Conservation (phyloP, 2,888 invertebrate species). For the Zootermopsis nevadensis region DNA sequence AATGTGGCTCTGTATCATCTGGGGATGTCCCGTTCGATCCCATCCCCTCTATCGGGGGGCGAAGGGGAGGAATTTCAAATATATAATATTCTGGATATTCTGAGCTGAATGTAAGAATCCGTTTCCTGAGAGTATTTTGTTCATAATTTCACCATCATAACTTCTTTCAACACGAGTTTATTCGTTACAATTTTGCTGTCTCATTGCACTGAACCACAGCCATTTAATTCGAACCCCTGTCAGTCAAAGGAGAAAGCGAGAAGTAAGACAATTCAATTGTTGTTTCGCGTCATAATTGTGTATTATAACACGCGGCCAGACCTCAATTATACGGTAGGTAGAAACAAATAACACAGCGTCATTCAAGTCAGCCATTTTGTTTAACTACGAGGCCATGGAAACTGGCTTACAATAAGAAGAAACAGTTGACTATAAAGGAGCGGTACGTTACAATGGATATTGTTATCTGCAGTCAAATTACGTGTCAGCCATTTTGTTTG, state of each 20-base stretch:
- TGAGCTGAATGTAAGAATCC: too few species aligned
- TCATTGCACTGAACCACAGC: background rate
- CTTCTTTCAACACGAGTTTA: too few species aligned
- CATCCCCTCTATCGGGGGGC: too few species aligned
- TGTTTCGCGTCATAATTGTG: constrained; percentile 32
- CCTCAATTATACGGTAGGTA: constrained; percentile 30
- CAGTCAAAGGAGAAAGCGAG: constrained; percentile 2
- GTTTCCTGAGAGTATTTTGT: too few species aligned
- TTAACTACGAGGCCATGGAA: constrained; percentile 18
- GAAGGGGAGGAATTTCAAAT: too few species aligned
- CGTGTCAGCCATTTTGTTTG: constrained; percentile 22
- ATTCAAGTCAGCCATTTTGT: constrained; percentile 28
- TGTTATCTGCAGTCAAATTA: constrained; percentile 40
- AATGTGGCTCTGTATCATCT: too few species aligned
- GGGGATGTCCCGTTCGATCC: too few species aligned
- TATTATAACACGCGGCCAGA: constrained; percentile 32
- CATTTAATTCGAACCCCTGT: background rate
- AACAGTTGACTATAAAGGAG: constrained; percentile 21
- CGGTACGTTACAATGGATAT: constrained; percentile 36
- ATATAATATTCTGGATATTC: too few species aligned
- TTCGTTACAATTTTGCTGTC: background rate
- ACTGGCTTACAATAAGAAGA: constrained; percentile 11
- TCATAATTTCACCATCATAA: too few species aligned
- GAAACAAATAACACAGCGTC: constrained; percentile 28
- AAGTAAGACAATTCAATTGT: constrained; percentile 28